These are phyloP conservation scores for Ptilodon capucinus DNA, from an alignment of 2,888 invertebrate species.

Conservation along the genomic window DNA sequence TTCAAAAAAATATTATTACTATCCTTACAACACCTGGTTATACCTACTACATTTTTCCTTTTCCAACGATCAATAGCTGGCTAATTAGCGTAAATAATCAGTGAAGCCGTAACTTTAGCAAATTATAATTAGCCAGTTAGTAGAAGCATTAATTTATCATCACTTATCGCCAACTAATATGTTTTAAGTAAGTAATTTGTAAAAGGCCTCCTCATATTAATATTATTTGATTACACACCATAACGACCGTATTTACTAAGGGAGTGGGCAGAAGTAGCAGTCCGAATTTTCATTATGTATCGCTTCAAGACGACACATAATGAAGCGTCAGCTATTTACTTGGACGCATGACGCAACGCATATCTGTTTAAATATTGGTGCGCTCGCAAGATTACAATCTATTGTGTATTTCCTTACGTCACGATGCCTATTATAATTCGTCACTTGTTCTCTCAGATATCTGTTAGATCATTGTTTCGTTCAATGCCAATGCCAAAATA, in stretches of 20 bases:
- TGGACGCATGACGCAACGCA: background rate
- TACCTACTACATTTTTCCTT: background rate
- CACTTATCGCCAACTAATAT: no score
- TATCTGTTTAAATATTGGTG: background rate
- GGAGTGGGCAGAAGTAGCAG: no score
- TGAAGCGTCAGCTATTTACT: background rate
- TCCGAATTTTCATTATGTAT: no score
- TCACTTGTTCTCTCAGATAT: no score
- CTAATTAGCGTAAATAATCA: background rate
- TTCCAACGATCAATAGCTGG: background rate
- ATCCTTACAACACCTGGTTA: no score
- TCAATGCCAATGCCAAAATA: no score
- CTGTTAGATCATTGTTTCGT: no score
- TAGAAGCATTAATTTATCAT: background rate
- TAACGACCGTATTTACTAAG: no score
- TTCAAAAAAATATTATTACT: no score
- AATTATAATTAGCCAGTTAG: background rate
- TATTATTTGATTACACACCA: no score
- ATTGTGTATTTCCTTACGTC: background rate
- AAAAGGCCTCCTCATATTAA: no score
- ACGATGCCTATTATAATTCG: background rate
- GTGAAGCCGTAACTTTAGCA: background rate
- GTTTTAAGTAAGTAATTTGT: no score
- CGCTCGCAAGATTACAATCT: conserved; percentile 5
- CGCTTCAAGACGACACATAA: background rate